Base-by-base conservation (phyloP, 2,797 vertebrate species). In the Muscicapa comitata region DNA sequence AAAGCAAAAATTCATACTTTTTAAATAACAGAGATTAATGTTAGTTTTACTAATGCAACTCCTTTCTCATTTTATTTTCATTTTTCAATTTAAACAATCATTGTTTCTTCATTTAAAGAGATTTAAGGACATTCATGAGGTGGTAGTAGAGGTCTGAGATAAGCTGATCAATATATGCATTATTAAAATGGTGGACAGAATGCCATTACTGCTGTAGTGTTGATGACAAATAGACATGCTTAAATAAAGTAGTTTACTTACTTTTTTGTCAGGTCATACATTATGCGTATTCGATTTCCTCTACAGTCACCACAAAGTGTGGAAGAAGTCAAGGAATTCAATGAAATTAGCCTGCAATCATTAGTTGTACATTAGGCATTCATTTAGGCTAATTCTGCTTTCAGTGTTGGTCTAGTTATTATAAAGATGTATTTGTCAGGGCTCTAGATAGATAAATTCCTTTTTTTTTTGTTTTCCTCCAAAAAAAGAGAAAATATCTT, bases 201-300 rank as follows among this genome's bases (percentile, higher is more conserved):
- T 97, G 67, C 89, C 96, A 93, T 98, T 97, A 96, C 83, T 92
- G 75, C 76, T 74, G 77, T 86, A 78, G 86, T 92, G 73, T 76
- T 97, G 96, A 97, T 97, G 97, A 97, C 94, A 98, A 98, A 98
- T 97, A 97, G 95, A 98, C 97, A 96, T 96, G 76, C 80, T 97
- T 96, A 96, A 97, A 98, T 98, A 97, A 98, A 97, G 96, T 97
- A 96, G 97, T 97, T 98, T 97, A 94, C 97, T 97, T 97, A 71
- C 23, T 92, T 94, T 97, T 98, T 97, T 97, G 98, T 97, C 97
- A 97, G 96, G 89, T 97, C 94, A 95, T 98, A 96, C 94, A 96
- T 98, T 97, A 98, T 96, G 88, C 11, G 78, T 67, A n/a, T 97
- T 98, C 82, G 66, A 97, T 98, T 98, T 98, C 95, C 95, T 97